A percentile compares a stretch with the other conserved stretches of the same genome.
These are phyloP conservation scores for Palythoa caribaeorum DNA, from an alignment of 92 coral and sea anemone species.

Conservation along the genomic window DNA sequence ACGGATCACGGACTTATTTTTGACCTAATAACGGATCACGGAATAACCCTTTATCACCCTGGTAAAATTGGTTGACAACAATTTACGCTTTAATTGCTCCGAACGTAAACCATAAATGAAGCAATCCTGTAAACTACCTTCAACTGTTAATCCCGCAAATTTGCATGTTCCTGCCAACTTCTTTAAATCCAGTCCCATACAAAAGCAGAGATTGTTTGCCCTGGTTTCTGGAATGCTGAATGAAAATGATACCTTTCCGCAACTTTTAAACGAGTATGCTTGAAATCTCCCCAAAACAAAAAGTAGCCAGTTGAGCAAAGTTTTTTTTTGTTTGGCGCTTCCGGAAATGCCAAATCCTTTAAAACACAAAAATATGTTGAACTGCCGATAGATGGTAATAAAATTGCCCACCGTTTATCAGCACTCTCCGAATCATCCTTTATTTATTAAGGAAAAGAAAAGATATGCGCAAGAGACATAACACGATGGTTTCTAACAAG, in stretches of 20 bases:
- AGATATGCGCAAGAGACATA: no score
- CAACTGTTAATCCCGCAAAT: conserved; percentile 30
- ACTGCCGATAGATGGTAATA: background rate
- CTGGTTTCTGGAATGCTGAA: no score
- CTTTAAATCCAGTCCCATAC: background rate
- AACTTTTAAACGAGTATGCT: background rate
- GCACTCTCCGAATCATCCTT: no score
- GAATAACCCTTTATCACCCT: no score
- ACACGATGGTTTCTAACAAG: no score
- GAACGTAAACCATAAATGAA: conserved; percentile 52
- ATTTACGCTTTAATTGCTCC: conserved; percentile 22
- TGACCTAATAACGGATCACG: no score
- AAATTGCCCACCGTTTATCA: no score
- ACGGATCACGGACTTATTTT: no score
- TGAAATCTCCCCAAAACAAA: conserved; percentile 30
- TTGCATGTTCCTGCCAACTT: conserved; percentile 45
- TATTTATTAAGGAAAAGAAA: no score
- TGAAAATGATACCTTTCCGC: no score
- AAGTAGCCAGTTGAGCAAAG: conserved; percentile 40
- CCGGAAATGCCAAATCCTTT: conserved; percentile 7
- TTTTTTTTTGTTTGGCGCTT: conserved; percentile 2
- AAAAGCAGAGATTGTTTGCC: no score
- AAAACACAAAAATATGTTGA: conserved; percentile 2
- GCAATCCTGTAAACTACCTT: conserved; percentile 44
- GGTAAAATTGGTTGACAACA: conserved; percentile 3